These are phyloP conservation scores for Mormoops blainvillei DNA, from an alignment of 2,113 vertebrate species.

Conservation along the genomic window DNA sequence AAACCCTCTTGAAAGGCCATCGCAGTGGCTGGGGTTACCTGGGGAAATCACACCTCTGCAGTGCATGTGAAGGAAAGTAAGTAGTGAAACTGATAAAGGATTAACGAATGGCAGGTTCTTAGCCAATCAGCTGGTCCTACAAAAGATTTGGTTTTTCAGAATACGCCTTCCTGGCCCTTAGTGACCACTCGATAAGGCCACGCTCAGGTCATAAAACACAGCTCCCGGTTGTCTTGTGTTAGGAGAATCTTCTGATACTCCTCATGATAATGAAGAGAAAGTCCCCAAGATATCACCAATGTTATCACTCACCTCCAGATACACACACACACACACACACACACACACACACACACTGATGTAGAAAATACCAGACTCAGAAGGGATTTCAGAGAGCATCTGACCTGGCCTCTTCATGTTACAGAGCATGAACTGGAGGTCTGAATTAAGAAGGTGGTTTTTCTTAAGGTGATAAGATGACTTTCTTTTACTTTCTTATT, in stretches of 20 bases:
- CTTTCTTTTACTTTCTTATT: background rate
- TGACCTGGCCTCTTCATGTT: background rate
- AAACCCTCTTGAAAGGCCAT: slow-evolving; percentile 37
- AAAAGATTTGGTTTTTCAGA: background rate
- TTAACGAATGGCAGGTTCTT: background rate
- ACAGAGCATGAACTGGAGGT: background rate
- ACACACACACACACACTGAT: no score
- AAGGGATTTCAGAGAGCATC: background rate
- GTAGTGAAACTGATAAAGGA: background rate
- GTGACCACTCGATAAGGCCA: background rate
- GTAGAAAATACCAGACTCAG: background rate
- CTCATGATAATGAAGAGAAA: background rate
- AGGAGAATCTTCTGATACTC: background rate
- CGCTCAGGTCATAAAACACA: background rate
- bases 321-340: no score
- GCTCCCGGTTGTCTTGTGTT: background rate
- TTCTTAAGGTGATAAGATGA: background rate
- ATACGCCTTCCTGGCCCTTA: background rate
- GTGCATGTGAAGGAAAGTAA: background rate
- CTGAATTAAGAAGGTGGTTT: background rate
- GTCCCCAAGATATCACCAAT: background rate
- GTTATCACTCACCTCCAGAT: background rate
- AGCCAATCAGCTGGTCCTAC: background rate
- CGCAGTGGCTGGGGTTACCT: background rate
- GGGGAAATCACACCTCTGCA: slow-evolving; percentile 36